Percentiles rank a stretch among this genome's conserved stretches.
phyloP scores from a whole-genome alignment of 2,113 vertebrate species.

The Cavia porcellus region DNA sequence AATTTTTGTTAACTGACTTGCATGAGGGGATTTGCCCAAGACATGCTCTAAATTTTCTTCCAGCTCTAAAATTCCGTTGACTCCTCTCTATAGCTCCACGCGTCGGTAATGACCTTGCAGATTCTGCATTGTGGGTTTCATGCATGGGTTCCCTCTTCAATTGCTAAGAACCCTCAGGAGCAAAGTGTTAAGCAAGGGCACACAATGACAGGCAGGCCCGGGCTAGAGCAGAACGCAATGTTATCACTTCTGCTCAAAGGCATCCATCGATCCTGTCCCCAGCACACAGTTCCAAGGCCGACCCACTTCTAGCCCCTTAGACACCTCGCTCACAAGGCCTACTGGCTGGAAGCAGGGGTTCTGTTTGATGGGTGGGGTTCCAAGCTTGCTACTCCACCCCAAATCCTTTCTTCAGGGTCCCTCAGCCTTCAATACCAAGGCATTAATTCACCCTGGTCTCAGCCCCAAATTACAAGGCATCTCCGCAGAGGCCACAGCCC shows the following conservation, averaged over 20 bases:
- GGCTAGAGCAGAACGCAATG: neutral
- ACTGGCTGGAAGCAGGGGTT: neutral
- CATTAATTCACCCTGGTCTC: neutral
- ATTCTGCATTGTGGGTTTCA: constrained; percentile 31
- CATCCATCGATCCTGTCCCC: neutral
- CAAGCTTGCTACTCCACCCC: neutral
- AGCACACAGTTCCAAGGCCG: neutral
- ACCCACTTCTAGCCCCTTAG: neutral
- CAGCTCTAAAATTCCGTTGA: neutral
- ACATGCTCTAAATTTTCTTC: constrained; percentile 46
- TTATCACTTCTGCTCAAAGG: neutral
- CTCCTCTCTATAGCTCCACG: neutral
- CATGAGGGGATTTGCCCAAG: constrained; percentile 56
- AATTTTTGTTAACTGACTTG: constrained; percentile 79
- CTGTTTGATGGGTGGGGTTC: neutral
- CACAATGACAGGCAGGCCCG: neutral
- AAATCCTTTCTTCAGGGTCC: neutral
- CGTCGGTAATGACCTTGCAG: neutral
- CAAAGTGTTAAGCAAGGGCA: constrained; percentile 36
- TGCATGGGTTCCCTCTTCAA: constrained; percentile 44
- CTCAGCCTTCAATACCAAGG: neutral
- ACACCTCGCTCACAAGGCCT: neutral
- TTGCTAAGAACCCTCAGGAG: constrained; percentile 48
- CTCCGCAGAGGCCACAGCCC: neutral
- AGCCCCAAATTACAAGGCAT: neutral